phyloP scores from a whole-genome alignment of 2,113 vertebrate species.

The Falco punctatus region DNA sequence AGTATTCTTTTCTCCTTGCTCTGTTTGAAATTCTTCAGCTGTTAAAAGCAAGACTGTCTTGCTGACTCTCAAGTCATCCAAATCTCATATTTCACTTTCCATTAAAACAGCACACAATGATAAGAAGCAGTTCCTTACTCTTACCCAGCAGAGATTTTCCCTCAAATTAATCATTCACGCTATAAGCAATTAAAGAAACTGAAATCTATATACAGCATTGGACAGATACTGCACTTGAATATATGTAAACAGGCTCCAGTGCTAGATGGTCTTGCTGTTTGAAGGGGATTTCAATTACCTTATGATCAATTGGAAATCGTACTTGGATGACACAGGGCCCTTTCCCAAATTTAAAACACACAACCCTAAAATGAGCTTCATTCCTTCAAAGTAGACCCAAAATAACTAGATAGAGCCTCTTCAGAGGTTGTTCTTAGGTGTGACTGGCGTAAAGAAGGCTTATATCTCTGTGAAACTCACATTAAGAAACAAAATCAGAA shows the following conservation, averaged over 20 bases:
- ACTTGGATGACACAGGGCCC: background rate
- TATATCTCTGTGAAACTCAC: background rate
- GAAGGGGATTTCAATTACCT: background rate
- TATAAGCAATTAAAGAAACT: constrained; percentile 1
- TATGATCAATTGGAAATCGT: background rate
- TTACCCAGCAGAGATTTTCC: background rate
- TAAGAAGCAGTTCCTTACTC: constrained; percentile 23
- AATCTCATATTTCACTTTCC: constrained; percentile 8
- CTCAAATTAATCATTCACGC: constrained; percentile 24
- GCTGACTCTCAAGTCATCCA: background rate
- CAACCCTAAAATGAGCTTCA: background rate
- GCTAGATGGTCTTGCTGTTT: background rate
- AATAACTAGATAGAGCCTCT: background rate
- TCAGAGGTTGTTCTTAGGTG: background rate
- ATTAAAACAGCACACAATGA: background rate
- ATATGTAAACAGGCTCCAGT: background rate
- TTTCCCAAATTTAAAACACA: background rate
- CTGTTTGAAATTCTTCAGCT: constrained; percentile 9
- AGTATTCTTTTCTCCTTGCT: background rate
- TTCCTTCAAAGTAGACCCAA: background rate
- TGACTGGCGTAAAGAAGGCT: background rate
- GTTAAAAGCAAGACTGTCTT: background rate
- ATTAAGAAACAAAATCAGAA: background rate
- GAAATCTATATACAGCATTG: background rate
- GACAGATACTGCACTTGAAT: constrained; percentile 7